These are phyloP conservation scores for Pseudomugil tenellus DNA, from an alignment of 2,797 vertebrate genomes.

Conservation along the genomic window DNA sequence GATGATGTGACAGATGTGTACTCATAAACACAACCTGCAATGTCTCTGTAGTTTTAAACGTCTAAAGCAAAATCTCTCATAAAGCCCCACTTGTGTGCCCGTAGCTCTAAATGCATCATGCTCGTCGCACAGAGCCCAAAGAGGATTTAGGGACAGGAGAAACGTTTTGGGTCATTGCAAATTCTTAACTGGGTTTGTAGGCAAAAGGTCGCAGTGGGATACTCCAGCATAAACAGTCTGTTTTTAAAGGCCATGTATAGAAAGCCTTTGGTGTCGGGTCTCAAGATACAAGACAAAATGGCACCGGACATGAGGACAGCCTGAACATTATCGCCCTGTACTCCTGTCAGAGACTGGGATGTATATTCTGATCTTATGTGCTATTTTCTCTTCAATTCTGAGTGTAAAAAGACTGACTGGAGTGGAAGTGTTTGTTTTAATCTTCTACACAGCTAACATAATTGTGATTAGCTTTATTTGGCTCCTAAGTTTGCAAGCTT, in stretches of 20 bases:
- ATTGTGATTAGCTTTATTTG: constrained; percentile 8
- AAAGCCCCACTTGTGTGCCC: constrained; percentile 16
- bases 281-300: constrained; percentile 67
- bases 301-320: constrained; percentile 39
- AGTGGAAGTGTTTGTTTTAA: constrained; percentile 3
- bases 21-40: constrained; percentile 6
- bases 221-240: constrained; percentile 49
- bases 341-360: constrained; percentile 12
- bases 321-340: constrained; percentile 27
- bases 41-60: constrained; percentile 29
- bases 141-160: constrained; percentile 31
- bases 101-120: constrained; percentile 5
- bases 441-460: not conserved
- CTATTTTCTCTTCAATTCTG: not conserved
- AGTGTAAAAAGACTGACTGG: not conserved
- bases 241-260: constrained; percentile 65
- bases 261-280: constrained; percentile 63
- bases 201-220: constrained; percentile 62
- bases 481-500: not conserved
- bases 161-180: constrained; percentile 42
- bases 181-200: constrained; percentile 56
- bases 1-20: not conserved
- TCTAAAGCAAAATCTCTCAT: constrained; percentile 17
- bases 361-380: constrained; percentile 22
- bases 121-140: constrained; percentile 12